Evolutionary conservation across 2,888 invertebrate genomes (phyloP).

Genomic region (Nipponacmea schrenckii): DNA sequence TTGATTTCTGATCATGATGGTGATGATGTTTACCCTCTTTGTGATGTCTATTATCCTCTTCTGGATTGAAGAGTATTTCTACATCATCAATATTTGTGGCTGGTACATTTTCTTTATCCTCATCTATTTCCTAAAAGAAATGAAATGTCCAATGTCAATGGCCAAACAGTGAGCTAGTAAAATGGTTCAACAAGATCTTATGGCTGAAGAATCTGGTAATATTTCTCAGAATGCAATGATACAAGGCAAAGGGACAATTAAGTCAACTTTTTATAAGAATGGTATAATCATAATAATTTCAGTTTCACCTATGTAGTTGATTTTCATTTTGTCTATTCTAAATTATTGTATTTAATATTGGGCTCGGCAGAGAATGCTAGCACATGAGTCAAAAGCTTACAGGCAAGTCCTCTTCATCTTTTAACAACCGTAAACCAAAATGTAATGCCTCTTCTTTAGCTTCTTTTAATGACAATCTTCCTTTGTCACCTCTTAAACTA

Average conservation of each 20-base stretch:
- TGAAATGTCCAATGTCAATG: too few relatives aligned
- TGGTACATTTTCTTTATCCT: conserved; percentile 52
- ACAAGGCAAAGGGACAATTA: too few relatives aligned
- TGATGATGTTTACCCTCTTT: not conserved
- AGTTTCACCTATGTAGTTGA: too few relatives aligned
- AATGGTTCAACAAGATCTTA: too few relatives aligned
- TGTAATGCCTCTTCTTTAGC: conserved; percentile 86
- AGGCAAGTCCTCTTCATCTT: conserved; percentile 31
- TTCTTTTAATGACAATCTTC: conserved; percentile 91
- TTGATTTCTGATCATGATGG: conserved; percentile 15
- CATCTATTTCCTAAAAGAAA: conserved; percentile 37
- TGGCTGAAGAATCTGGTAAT: too few relatives aligned
- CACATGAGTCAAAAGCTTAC: conserved; percentile 17
- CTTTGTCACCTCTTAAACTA: conserved; percentile 92
- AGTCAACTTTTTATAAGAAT: too few relatives aligned
- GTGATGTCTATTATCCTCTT: conserved; percentile 69
- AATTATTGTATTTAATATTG: too few relatives aligned
- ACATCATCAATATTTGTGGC: conserved; percentile 63
- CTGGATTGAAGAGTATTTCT: conserved; percentile 57
- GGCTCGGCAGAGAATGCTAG: too few relatives aligned
- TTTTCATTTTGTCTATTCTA: too few relatives aligned
- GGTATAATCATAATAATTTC: too few relatives aligned
- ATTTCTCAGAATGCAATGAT: too few relatives aligned
- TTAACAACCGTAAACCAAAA: conserved; percentile 42
- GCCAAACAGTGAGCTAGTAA: too few relatives aligned